Evolutionary conservation across 2,113 vertebrate genomes (phyloP), one percentile per base, ranked within the genome.

Genomic region (Rhadina sibilatrix): DNA sequence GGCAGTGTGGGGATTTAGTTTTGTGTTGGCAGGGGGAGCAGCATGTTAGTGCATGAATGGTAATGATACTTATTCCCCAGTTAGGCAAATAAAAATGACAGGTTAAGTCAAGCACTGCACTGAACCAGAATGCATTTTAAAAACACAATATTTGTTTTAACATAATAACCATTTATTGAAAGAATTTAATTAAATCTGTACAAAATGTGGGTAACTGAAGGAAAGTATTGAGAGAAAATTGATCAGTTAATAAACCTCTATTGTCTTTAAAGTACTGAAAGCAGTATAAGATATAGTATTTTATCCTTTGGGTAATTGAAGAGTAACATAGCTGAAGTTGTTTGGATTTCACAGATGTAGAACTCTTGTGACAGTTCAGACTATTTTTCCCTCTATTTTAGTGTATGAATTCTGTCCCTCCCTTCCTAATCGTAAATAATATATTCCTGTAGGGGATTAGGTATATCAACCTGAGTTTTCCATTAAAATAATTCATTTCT

Each of bases 31-130:
- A 87, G 38, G 38, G 44, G 57, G 37, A 96, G 44, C 77, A 89
- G 71, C 61, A 81, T 70, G 69, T 75, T 83, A 87, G 74, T 93
- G 65, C 38, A 53, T 65, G 63, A 90, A 85, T 82, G 78, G 83
- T 95, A 95, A 95, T 95, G 83, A 94, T 95, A 81, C 46, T 86
- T 93, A 90, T 90, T 96, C 74, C 77, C 83, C 83, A 66, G 79
- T 81, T 88, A 92, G 74, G 52, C 44, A 95, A 95, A 92, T 53
- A 95, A 87, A 95, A 97, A 91, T 92, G 89, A 56, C 81, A 83
- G 66, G 61, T 38, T 63, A 78, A 92, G 70, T 92, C 60, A 85
- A 93, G 79, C 44, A 56, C 71, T 81, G 30, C 27, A 22, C 53
- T 65, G 76, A 94, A 90, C 37, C 30, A 76, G 69, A 65, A 83